Conservation (phyloP, 2,797 vertebrate species). For the Bradypodion pumilum region DNA sequence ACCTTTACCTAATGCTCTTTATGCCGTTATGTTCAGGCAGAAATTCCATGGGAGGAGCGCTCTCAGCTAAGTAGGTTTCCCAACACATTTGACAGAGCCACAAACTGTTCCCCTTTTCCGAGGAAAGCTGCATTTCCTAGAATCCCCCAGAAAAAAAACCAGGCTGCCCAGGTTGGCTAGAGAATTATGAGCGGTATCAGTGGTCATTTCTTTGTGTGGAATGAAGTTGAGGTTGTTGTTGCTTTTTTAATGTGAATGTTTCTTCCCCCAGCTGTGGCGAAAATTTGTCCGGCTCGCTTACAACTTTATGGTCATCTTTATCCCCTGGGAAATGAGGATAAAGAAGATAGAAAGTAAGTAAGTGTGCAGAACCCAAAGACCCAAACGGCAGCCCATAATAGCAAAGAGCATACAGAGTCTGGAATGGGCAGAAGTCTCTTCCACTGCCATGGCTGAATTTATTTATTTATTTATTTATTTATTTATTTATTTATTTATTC, state of each 20-base stretch:
- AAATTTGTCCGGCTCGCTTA: conserved; percentile 89
- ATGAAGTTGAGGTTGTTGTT: neutral
- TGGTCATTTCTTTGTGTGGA: neutral
- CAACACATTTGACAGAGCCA: too few species aligned
- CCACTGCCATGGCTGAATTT: too few species aligned
- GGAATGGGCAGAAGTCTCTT: too few species aligned
- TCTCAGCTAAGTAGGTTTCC: too few species aligned
- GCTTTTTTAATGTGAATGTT: neutral
- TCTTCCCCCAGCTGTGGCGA: conserved; percentile 85
- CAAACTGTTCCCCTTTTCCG: too few species aligned
- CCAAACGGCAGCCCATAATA: neutral
- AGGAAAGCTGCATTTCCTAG: too few species aligned
- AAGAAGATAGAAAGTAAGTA: conserved; percentile 99
- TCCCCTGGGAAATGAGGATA: conserved; percentile 98
- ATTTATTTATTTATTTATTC: too few species aligned
- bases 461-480: too few species aligned
- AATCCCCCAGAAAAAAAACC: too few species aligned
- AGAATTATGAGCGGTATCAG: neutral
- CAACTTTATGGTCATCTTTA: conserved; percentile 90
- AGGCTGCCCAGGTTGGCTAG: too few species aligned
- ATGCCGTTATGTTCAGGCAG: neutral
- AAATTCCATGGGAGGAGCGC: neutral
- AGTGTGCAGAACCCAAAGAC: conserved; percentile 64
- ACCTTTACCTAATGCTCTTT: too few species aligned
- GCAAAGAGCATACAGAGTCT: neutral